Conservation (phyloP, 2,113 vertebrate species). For the Oryzias curvinotus region DNA sequence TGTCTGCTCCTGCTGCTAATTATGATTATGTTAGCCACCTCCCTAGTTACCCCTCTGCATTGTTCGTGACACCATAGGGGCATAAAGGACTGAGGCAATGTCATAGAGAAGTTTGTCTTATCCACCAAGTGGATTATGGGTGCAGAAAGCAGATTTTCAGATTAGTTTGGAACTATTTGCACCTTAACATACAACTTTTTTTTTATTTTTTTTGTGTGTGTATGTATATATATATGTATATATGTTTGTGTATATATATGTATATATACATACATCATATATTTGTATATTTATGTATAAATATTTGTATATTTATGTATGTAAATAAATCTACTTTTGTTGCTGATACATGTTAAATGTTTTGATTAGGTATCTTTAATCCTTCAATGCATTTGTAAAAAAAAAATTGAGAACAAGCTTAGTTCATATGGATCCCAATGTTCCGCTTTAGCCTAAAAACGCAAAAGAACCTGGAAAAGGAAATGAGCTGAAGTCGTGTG, state of each 20-base stretch:
- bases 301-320: too few relatives aligned
- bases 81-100: constrained; percentile 54
- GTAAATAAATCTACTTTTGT: too few relatives aligned
- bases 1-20: constrained; percentile 38
- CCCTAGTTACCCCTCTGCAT: constrained; percentile 36
- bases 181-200: not conserved
- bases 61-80: constrained; percentile 24
- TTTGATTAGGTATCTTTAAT: too few relatives aligned
- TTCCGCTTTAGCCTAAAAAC: too few relatives aligned
- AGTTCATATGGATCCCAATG: too few relatives aligned
- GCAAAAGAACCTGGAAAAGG: too few relatives aligned
- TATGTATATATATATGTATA: not conserved
- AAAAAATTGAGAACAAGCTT: too few relatives aligned
- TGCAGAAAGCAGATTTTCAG: constrained; percentile 29
- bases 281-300: too few relatives aligned
- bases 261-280: not conserved
- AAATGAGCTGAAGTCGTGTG: too few relatives aligned
- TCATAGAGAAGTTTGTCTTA: constrained; percentile 34
- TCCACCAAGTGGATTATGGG: constrained; percentile 28
- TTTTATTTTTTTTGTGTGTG: constrained; percentile 1
- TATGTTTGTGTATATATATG: not conserved
- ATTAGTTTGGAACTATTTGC: constrained; percentile 10
- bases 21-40: constrained; percentile 37
- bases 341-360: too few relatives aligned
- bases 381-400: too few relatives aligned